A percentile compares a stretch with the other conserved stretches of the same genome.
phyloP scores from a whole-genome alignment of 2,797 vertebrate genomes.

The Oreortyx pictus region DNA sequence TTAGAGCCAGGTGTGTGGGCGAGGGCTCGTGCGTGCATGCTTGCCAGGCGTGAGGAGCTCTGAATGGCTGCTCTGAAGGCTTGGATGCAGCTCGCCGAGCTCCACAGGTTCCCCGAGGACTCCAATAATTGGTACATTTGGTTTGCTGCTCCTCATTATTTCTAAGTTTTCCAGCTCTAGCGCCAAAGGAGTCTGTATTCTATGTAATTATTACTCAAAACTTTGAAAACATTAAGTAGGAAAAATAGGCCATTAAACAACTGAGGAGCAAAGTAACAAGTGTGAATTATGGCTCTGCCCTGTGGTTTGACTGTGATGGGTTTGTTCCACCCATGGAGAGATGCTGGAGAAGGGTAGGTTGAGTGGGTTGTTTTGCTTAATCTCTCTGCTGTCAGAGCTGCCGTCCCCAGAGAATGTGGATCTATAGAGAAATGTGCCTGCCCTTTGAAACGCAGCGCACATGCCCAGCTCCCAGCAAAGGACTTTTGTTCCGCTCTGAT shows the following conservation, averaged over 20 bases:
- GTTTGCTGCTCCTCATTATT: constrained; percentile 54
- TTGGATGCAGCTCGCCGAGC: constrained; percentile 30
- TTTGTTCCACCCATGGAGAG: constrained; percentile 46
- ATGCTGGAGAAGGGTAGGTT: constrained; percentile 31
- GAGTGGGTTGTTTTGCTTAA: constrained; percentile 64
- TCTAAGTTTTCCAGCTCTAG: constrained; percentile 37
- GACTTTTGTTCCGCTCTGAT: constrained; percentile 68
- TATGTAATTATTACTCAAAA: constrained; percentile 59
- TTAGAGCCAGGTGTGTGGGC: background rate
- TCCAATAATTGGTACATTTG: constrained; percentile 9
- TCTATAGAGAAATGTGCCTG: constrained; percentile 60
- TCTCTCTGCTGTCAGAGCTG: constrained; percentile 60
- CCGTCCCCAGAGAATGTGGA: background rate
- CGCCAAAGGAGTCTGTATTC: constrained; percentile 34
- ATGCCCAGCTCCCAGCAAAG: constrained; percentile 63
- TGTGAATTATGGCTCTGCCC: constrained; percentile 58
- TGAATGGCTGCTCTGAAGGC: background rate
- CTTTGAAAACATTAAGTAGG: constrained; percentile 52
- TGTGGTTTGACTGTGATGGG: constrained; percentile 39
- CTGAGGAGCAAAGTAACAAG: constrained; percentile 40
- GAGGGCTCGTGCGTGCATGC: background rate
- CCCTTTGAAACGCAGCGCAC: constrained; percentile 58
- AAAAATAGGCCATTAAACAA: constrained; percentile 33
- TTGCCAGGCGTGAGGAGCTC: background rate
- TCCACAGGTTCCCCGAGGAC: constrained; percentile 18